Conservation (phyloP, 1,140 invertebrate genomes). For the Heterodera schachtii region DNA sequence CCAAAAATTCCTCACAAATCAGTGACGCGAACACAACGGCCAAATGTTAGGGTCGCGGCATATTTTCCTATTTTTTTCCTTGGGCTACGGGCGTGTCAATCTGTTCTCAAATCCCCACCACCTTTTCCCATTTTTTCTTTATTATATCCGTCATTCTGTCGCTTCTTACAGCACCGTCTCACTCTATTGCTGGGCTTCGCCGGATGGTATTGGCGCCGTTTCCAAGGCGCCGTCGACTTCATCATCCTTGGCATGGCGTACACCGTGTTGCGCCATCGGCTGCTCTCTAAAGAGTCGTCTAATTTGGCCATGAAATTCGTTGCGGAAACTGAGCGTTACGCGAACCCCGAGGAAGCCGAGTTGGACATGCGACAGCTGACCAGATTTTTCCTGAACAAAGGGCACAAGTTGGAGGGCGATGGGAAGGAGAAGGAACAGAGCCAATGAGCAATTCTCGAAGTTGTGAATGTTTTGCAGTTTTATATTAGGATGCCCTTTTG, state of each 20-base stretch:
- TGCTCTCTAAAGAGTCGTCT: background rate
- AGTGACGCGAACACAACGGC: too few relatives aligned
- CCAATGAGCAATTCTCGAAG: background rate
- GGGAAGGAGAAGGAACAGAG: background rate
- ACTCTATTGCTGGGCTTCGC: constrained; percentile 44
- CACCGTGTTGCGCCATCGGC: background rate
- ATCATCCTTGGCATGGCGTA: background rate
- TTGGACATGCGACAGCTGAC: constrained; percentile 4
- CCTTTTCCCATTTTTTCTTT: background rate
- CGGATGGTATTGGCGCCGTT: constrained; percentile 56
- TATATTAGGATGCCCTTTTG: too few relatives aligned
- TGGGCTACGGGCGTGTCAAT: too few relatives aligned
- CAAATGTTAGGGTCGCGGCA: too few relatives aligned
- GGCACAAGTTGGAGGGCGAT: background rate
- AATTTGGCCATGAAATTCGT: background rate
- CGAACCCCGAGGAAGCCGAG: constrained; percentile 2
- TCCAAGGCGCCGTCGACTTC: constrained; percentile 53
- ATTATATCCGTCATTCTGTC: too few relatives aligned
- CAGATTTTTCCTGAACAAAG: background rate
- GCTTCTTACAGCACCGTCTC: constrained; percentile 36
- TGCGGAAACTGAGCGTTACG: background rate
- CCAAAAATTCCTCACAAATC: too few relatives aligned
- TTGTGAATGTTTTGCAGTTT: too few relatives aligned
- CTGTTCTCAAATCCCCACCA: too few relatives aligned
- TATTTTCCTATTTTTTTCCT: too few relatives aligned